Base-by-base conservation (phyloP, 2,113 vertebrate genomes). In the Lagopus muta region DNA sequence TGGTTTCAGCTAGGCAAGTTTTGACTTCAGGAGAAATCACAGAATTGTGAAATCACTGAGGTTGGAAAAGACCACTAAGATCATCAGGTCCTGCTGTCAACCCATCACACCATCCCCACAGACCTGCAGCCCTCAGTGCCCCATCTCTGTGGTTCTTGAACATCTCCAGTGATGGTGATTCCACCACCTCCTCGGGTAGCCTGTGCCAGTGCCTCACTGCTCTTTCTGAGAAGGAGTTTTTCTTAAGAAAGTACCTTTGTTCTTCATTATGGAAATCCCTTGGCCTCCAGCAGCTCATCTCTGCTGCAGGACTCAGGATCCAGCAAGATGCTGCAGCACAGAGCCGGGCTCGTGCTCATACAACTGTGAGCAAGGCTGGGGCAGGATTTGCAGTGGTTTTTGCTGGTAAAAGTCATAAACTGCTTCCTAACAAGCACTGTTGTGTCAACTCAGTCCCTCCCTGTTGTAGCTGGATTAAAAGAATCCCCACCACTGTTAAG, bases 391-490 rank as follows among this genome's bases (percentile, higher is more conserved):
- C 7, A 0, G 55, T n/a, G 48, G 22, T 83, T 86, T 69, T 34
- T 78, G 52, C 50, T 86, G 77, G 81, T 42, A 88, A 92, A 80
- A 89, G 6, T 1, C 52, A 27, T 74, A n/a, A 91, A 52, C 18
- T 88, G 27, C 76, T 88, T 86, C 65, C 73, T 48, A 61, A 6
- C 2, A 22, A 80, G 50, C 8, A 3, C 62, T 48, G 43, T 43
- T 21, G 42, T 75, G 70, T 90, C 34, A n/a, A 52, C 27, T 20
- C 57, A 21, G 70, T 72, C 66, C 55, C 78, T 89, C 65, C 93
- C 73, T 88, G 43, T n/a, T 81, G 76, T 72, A 86, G 72, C 47
- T 2, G 11, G 76, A 91, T 86, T 94, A 86, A 91, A 91, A 91
- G 71, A 40, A 57, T 74, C 65, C 36, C 28, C 36, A 80, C 71